Percentiles rank a stretch among this genome's conserved stretches.
Conservation (phyloP, 2,888 invertebrate species). For the Sesia apiformis region DNA sequence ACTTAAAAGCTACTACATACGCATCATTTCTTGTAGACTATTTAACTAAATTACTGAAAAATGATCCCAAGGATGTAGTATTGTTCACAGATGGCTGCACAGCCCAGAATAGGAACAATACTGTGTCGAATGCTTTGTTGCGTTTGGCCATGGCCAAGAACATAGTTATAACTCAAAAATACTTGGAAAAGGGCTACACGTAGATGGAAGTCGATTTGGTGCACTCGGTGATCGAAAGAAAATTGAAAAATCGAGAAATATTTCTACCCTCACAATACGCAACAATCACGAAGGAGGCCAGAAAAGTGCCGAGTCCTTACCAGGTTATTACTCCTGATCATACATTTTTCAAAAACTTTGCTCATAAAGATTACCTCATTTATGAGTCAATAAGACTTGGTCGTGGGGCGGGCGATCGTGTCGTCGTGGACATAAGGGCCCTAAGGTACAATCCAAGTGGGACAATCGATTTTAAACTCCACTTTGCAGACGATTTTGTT, state of each 20-base stretch:
- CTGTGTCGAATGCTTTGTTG: slow-evolving; percentile 13
- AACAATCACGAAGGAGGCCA: slow-evolving; percentile 5
- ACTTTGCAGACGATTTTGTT: no score
- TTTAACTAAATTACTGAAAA: no score
- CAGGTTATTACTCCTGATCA: slow-evolving; percentile 2
- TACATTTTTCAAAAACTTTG: slow-evolving; percentile 4
- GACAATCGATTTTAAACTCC: no score
- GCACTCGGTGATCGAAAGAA: slow-evolving; percentile 6
- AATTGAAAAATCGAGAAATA: slow-evolving; percentile 5
- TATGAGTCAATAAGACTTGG: slow-evolving; percentile 7
- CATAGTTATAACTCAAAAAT: no score
- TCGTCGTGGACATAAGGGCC: no score
- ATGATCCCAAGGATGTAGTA: no score
- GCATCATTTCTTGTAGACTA: no score
- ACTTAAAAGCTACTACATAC: no score
- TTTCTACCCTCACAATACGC: slow-evolving; percentile 9
- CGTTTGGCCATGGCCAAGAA: slow-evolving; percentile 11
- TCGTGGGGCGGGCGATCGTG: no score
- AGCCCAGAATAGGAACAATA: slow-evolving; percentile 13
- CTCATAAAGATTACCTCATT: slow-evolving; percentile 3
- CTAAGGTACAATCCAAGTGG: no score
- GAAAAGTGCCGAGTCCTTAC: slow-evolving; percentile 3
- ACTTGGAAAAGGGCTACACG: slow-evolving; percentile 14
- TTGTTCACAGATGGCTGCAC: slow-evolving; percentile 12
- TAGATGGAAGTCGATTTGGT: slow-evolving; percentile 14